Evolutionary conservation across 2,888 invertebrate genomes (phyloP), one percentile per base, ranked within the genome.

Genomic region (Dysmachus trigonus): DNA sequence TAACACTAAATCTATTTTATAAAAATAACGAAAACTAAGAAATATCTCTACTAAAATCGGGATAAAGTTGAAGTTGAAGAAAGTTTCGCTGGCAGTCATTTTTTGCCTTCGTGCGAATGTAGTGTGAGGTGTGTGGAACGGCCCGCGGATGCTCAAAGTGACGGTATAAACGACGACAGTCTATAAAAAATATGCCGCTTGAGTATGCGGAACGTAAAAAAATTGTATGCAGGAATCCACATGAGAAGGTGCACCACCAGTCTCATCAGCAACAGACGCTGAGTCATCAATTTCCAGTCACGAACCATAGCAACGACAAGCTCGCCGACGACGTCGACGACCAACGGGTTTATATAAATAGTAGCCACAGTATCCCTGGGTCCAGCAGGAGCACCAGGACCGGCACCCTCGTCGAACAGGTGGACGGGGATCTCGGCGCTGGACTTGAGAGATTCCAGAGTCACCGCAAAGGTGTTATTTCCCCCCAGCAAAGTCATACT

Each of bases 341-440:
- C 38, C 30, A 72, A 22, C 72, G 41, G 41, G n/a, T 71, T 38
- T 72, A 72, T 72, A 83, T 72, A 83, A 83, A 83, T 72, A 86
- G 33, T 71, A 86, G 84, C 86, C 62, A 27, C 62, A 62, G 62
- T 8, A 62, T 10, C 27, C 18, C 62, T 2, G 82, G 79, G 33
- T 41, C n/a, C 87, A 87, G 73, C 88, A 88, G 38, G 15, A 41
- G 87, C 86, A 89, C 72, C 88, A 88, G 38, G 15, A 41, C 87
- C 86, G 89, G 88, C 88, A 85, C 27, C 53, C 41, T 38, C 30
- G 22, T 31, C 6, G 53, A n/a, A 15, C 33, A 62, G 62, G 62
- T 62, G 22, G 22, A 53, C 18, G 76, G 33, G 33, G 53, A 27
- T 47, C 71, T 27, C 81, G 83, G 53, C 31, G 83, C 76, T 62